Base-by-base conservation (phyloP, 2,888 invertebrate genomes). In the Bedellia somnulentella region DNA sequence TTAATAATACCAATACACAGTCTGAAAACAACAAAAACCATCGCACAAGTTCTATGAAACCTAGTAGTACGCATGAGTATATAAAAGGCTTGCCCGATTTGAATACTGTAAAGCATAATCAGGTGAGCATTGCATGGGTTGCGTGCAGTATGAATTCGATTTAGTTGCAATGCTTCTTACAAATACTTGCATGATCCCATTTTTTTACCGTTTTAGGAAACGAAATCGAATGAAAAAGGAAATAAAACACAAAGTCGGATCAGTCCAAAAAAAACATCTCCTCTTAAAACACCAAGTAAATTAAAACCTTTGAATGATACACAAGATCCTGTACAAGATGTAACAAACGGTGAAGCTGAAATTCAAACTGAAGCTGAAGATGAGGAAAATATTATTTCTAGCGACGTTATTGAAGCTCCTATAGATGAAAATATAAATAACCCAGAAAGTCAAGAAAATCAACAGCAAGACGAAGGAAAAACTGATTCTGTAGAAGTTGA, bases 41-140 rank as follows among this genome's bases (percentile, higher is more conserved):
- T 39, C 47, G 44, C 33, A 45, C 47, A 21, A 49, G 49, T 37
- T 48, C 40, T 13, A 64, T 75, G 64, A 75, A 68, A 52, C 51
- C 57, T 38, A 73, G 73, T 44, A 73, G 61, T 42, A 73, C 73
- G 35, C 64, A 67, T 38, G 75, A 73, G 38, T 47, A 64, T 14
- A 75, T 73, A 31, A 64, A 60, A 46, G 52, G 52, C 42, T 61
- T 73, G 37, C 71, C 68, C 36, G 75, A 68, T 35, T 50, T 67
- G 52, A 57, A 71, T 42, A 68, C 71, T 37, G 45, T 26, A 24
- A 34, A 39, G 28, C 26, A 23, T 42, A 68, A 73, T 37, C 12
- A 11, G 14, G 32, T 32, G 24, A 32, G 22, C n/a, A 28, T 5
- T 18, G 27, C 33, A 37, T 24, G 24, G 16, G 30, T 24, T 29